Evolutionary conservation across 2,888 invertebrate genomes (phyloP).

Genomic region (Cataglyphis albicans): DNA sequence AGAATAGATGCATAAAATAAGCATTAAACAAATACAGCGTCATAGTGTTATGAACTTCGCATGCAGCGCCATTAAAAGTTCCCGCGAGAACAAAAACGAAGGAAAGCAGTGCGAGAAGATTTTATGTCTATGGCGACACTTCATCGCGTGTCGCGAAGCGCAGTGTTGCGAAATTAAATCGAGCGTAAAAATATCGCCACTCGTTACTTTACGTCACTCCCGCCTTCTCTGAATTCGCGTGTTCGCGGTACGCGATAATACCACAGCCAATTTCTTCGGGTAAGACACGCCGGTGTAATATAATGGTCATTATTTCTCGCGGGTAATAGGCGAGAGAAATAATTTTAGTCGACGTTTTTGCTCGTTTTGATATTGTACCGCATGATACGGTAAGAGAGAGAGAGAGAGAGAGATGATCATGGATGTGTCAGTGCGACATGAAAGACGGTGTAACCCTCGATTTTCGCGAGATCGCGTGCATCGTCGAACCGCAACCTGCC

Average conservation of each 20-base stretch:
- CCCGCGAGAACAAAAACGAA: constrained; percentile 16
- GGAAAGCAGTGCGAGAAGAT: constrained; percentile 38
- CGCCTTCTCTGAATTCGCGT: constrained; percentile 45
- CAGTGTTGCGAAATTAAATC: constrained; percentile 37
- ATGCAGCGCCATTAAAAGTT: constrained; percentile 34
- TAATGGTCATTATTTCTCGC: constrained; percentile 46
- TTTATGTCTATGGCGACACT: constrained; percentile 44
- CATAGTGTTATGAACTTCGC: constrained; percentile 20
- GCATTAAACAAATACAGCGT: constrained; percentile 7
- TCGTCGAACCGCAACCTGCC: constrained; percentile 76
- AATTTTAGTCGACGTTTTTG: constrained; percentile 26
- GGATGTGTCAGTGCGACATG: constrained; percentile 16
- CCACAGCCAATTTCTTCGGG: constrained; percentile 52
- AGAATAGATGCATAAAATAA: constrained; percentile 20
- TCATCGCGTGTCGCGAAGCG: constrained; percentile 39
- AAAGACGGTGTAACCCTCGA: constrained; percentile 60
- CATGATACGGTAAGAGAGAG: neutral
- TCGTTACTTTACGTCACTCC: constrained; percentile 32
- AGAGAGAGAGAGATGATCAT: neutral
- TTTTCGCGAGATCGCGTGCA: constrained; percentile 73
- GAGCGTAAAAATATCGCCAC: constrained; percentile 34
- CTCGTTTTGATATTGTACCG: constrained; percentile 47
- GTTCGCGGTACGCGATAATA: constrained; percentile 36
- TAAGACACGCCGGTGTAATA: constrained; percentile 34
- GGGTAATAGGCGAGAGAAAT: constrained; percentile 36